A percentile compares a stretch with the other conserved stretches of the same genome.
phyloP scores from a whole-genome alignment of 2,797 vertebrate species.

The Sphenopsis melanotis region DNA sequence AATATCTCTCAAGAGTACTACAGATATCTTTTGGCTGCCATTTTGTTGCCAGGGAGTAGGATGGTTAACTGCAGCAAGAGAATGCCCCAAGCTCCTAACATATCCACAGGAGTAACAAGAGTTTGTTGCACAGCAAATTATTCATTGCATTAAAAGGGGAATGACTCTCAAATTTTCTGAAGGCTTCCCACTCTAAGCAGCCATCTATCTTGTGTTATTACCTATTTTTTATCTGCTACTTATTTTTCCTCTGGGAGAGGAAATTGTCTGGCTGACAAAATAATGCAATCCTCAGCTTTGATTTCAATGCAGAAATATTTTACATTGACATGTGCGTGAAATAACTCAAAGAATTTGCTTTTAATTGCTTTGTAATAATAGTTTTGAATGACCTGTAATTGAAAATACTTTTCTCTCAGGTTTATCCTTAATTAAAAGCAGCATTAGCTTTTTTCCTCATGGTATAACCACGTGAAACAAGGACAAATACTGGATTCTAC shows the following conservation, averaged over 20 bases:
- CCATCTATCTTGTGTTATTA: neutral
- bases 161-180: neutral
- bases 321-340: neutral
- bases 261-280: neutral
- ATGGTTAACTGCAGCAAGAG: neutral
- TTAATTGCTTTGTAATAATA: constrained; percentile 18
- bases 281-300: neutral
- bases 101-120: neutral
- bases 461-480: neutral
- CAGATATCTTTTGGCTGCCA: neutral
- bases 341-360: neutral
- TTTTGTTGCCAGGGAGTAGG: neutral
- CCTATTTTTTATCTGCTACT: neutral
- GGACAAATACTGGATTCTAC: neutral
- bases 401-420: neutral
- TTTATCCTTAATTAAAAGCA: neutral
- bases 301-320: neutral
- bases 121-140: neutral
- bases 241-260: neutral
- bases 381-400: neutral
- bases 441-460: neutral
- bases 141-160: neutral
- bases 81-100: neutral
- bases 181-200: neutral
- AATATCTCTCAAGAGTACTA: neutral